Base-by-base conservation (phyloP, 2,113 vertebrate genomes). In the Silurus asotus region DNA sequence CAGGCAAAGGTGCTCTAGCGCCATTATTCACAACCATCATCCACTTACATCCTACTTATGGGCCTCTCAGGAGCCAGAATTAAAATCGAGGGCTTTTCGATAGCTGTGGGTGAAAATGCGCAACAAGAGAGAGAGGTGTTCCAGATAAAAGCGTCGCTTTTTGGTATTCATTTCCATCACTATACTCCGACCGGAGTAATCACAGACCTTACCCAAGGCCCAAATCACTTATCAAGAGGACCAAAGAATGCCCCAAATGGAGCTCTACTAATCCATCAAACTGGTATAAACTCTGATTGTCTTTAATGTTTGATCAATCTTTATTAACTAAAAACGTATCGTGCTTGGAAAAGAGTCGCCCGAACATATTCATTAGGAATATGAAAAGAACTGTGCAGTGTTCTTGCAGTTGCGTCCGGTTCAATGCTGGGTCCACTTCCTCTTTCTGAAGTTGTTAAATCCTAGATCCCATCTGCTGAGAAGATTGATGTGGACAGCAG, bases 171-270 rank as follows among this genome's bases (percentile, higher is more conserved):
- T 15, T 49, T 19, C 37, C 15, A 58, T 28, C 76, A 49, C 49
- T 55, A 28, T 59, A 76, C n/a, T 56, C 45, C 74, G 37, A 45
- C 15, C 70, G 51, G 20, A 75, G 61, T 61, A 85, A 59, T 80
- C 48, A 72, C 51, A 70, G 55, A 23, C 37, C 74, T 74, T 81
- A 81, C 14, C 23, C 72, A 14, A 49, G 84, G 64, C 28, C 37
- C n/a, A 86, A 58, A 48, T 79, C 55, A 61, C 84, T 14, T 72
- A 76, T 85, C 8, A 69, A 1, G 17, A 79, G 14, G 25, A 25
- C 5, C 20, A 28, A 77, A 84, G 37, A 55, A 51, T 51, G 37
- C 58, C 56, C 58, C 37, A 59, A 58, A 76, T 58, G 79, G 75
- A 79, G 19, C 0, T 84, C 74, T 77, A 8, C 23, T 64, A 17